Evolutionary conservation across 1,140 invertebrate genomes (phyloP).

Genomic region (Araneus ventricosus): DNA sequence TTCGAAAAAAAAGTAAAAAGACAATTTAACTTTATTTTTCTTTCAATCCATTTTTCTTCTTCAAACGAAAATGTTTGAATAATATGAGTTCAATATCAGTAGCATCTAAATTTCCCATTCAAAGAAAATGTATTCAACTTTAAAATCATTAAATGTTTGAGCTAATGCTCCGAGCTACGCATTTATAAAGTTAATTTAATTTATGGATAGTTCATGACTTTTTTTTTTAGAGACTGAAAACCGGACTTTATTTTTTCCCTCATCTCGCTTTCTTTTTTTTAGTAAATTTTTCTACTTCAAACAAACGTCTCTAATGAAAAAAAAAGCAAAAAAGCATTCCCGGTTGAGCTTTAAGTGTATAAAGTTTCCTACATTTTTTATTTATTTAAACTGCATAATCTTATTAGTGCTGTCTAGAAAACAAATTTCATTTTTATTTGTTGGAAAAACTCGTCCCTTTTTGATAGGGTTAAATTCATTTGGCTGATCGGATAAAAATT

Average conservation of each 20-base stretch:
- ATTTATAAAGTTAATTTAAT: slow-evolving; percentile 51
- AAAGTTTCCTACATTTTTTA: slow-evolving; percentile 19
- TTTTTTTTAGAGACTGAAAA: slow-evolving; percentile 8
- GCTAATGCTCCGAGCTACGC: slow-evolving; percentile 6
- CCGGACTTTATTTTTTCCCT: background rate
- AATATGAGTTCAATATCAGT: background rate
- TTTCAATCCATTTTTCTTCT: too few species aligned
- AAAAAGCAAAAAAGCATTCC: background rate
- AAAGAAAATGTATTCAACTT: background rate
- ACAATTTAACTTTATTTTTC: too few species aligned
- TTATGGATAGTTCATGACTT: background rate
- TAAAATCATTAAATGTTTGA: slow-evolving; percentile 34
- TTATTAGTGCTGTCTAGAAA: slow-evolving; percentile 40
- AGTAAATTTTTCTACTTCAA: background rate
- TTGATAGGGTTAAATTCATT: slow-evolving; percentile 56
- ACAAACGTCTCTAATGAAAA: slow-evolving; percentile 6
- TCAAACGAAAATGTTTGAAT: background rate
- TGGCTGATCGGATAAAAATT: slow-evolving; percentile 62
- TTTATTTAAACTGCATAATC: slow-evolving; percentile 53
- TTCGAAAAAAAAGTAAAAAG: too few species aligned
- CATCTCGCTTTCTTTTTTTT: background rate
- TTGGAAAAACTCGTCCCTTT: background rate
- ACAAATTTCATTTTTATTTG: slow-evolving; percentile 47
- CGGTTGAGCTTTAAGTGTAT: slow-evolving; percentile 4
- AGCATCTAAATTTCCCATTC: background rate